Evolutionary conservation across 2,113 vertebrate species (phyloP).

Genomic region (Rhinolophus ferrumequinum): DNA sequence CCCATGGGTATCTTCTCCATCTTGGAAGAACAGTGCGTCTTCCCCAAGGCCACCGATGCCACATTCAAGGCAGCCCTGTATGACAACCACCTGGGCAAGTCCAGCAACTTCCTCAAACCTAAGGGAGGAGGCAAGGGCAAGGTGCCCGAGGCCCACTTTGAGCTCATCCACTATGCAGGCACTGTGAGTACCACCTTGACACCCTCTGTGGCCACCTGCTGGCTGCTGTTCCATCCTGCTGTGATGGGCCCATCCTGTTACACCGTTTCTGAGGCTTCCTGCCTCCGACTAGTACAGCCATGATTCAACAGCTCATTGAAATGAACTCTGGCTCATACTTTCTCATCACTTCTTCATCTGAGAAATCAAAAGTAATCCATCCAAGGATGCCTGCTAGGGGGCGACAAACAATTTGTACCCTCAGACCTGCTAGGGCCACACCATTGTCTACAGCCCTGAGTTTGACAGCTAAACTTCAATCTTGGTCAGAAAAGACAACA

Average conservation of each 20-base stretch:
- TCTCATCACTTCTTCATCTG: neutral
- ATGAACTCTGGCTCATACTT: neutral
- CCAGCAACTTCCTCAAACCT: slow-evolving; percentile 73
- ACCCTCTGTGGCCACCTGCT: neutral
- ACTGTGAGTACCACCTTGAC: neutral
- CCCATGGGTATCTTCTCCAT: slow-evolving; percentile 83
- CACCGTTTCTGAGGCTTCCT: neutral
- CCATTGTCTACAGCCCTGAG: neutral
- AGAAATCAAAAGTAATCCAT: slow-evolving; percentile 10
- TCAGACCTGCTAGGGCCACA: neutral
- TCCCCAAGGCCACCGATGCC: slow-evolving; percentile 73
- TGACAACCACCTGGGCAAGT: slow-evolving; percentile 72
- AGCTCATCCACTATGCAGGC: slow-evolving; percentile 45
- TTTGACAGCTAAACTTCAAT: neutral
- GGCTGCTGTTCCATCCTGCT: accelerated
- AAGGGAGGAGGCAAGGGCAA: slow-evolving; percentile 67
- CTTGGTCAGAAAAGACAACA: slow-evolving; percentile 1
- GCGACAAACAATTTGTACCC: neutral
- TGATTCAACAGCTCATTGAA: neutral
- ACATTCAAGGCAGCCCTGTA: slow-evolving; percentile 71
- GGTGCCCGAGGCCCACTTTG: slow-evolving; percentile 58
- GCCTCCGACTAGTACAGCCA: neutral
- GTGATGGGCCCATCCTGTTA: neutral
- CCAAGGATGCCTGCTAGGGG: neutral
- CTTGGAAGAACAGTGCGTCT: slow-evolving; percentile 79